These are phyloP conservation scores for Megalops atlanticus DNA, from an alignment of 2,113 vertebrate species.

Conservation along the genomic window DNA sequence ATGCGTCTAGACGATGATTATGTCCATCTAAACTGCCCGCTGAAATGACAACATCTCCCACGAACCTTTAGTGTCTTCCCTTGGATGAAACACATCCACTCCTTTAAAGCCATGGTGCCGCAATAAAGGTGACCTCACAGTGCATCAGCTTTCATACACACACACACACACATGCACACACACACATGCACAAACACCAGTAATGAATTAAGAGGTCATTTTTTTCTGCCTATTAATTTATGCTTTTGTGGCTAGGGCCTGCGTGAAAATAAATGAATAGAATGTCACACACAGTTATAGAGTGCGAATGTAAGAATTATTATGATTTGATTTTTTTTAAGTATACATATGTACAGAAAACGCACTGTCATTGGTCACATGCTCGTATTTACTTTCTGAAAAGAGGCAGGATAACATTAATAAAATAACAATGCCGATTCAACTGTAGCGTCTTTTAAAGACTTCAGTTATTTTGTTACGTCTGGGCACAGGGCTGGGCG, in stretches of 20 bases:
- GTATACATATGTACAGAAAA: background rate
- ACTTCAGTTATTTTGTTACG: background rate
- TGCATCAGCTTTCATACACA: background rate
- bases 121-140: background rate
- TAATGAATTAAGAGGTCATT: too few relatives aligned
- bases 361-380: background rate
- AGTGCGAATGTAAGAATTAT: background rate
- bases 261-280: background rate
- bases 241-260: background rate
- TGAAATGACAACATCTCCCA: slow-evolving; percentile 20
- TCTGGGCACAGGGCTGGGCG: background rate
- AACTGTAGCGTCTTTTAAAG: background rate
- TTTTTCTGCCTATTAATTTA: too few relatives aligned
- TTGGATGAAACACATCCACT: background rate
- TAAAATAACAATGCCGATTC: background rate
- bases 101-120: background rate
- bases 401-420: background rate
- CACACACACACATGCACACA: background rate
- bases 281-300: background rate
- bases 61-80: background rate
- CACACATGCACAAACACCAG: too few relatives aligned
- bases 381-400: background rate
- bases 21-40: slow-evolving; percentile 29
- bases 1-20: slow-evolving; percentile 58
- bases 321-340: background rate